phyloP scores from a whole-genome alignment of 1,140 invertebrate species.

The Lepidotrigona ventralis region DNA sequence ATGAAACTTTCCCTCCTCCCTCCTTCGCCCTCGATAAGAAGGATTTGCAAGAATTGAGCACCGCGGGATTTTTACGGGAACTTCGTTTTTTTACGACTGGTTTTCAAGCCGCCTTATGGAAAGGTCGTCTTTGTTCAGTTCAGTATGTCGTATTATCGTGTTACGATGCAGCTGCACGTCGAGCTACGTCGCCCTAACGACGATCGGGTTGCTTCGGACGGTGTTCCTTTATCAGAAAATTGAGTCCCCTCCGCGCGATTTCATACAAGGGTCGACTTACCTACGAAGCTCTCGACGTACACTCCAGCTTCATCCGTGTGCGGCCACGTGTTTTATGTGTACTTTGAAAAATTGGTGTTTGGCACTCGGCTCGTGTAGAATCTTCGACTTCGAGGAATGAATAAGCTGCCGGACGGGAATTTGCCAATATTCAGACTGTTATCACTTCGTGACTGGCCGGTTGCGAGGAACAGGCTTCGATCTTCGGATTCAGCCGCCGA shows the following conservation, averaged over 20 bases:
- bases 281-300: too few relatives aligned
- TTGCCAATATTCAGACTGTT: too few relatives aligned
- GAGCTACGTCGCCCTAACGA: background rate
- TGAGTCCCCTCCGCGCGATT: background rate
- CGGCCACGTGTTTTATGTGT: too few relatives aligned
- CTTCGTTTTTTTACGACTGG: background rate
- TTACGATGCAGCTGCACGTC: background rate
- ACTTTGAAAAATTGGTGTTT: too few relatives aligned
- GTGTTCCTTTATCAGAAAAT: background rate
- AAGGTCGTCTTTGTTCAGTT: background rate
- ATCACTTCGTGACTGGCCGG: too few relatives aligned
- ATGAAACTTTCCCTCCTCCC: slow-evolving; percentile 28
- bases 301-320: too few relatives aligned
- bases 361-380: too few relatives aligned
- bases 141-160: background rate
- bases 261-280: background rate
- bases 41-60: slow-evolving; percentile 38
- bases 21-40: slow-evolving; percentile 26
- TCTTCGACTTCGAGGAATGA: too few relatives aligned
- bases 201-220: background rate
- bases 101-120: background rate
- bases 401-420: too few relatives aligned
- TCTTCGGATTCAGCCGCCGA: too few relatives aligned
- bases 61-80: slow-evolving; percentile 1
- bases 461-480: too few relatives aligned